Evolutionary conservation across 2,888 invertebrate species (phyloP).

Genomic region (Bimastos eiseni): DNA sequence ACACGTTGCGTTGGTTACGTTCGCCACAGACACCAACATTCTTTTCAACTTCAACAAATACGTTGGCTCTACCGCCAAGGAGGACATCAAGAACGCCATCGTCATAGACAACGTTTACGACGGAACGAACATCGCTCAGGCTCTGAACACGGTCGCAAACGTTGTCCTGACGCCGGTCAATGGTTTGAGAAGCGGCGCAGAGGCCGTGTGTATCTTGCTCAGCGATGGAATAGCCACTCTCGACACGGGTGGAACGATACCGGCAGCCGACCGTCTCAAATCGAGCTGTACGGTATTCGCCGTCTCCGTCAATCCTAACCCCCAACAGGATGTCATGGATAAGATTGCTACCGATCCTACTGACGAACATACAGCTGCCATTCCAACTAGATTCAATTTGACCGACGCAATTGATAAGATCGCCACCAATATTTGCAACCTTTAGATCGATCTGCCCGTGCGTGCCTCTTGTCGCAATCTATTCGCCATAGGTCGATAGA

Average conservation of each 20-base stretch:
- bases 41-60: conserved; percentile 41
- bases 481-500: neutral
- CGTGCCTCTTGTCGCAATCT: neutral
- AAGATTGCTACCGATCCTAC: conserved; percentile 32
- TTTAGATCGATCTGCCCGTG: neutral
- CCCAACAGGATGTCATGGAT: conserved; percentile 30
- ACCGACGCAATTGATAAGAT: neutral
- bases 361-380: neutral
- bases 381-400: conserved; percentile 26
- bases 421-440: neutral
- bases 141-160: conserved; percentile 26
- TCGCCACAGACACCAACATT: conserved; percentile 31
- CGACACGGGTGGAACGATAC: neutral
- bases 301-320: conserved; percentile 28
- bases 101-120: conserved; percentile 37
- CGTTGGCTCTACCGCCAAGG: conserved; percentile 32
- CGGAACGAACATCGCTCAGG: conserved; percentile 40
- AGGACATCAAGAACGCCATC: conserved; percentile 43
- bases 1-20: conserved; percentile 40
- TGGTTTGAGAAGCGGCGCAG: conserved; percentile 33
- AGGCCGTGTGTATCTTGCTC: conserved; percentile 37
- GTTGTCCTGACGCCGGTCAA: conserved; percentile 36
- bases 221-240: conserved; percentile 40
- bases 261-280: neutral
- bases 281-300: conserved; percentile 30